Base-by-base conservation (phyloP, 2,888 invertebrate genomes). In the Agrochola circellaris region DNA sequence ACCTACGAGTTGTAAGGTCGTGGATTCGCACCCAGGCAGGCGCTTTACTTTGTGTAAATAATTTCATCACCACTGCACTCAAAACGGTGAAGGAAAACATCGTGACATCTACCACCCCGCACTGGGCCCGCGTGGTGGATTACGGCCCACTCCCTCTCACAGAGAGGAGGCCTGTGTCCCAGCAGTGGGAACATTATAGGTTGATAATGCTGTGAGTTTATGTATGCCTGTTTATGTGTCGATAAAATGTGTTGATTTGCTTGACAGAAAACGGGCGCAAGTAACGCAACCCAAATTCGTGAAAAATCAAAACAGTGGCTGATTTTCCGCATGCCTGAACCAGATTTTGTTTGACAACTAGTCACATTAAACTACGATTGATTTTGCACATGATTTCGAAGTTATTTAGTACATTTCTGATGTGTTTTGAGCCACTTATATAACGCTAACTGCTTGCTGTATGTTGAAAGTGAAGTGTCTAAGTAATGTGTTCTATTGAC, bases 401-500 rank as follows among this genome's bases (percentile, higher is more conserved):
- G 30, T 23, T 66, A 11, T 26, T 13, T 23, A 2, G 34, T 26
- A 38, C 15, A 60, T 38, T 66, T 66, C 1, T 9, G 38, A n/a
- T 13, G 45, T 65, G 42, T 58, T 64, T 78, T 66, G 15, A 30
- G 78, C 34, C 23, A 65, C 15, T 76, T 51, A 34, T 65, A 66
- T 65, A 58, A 65, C 34, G 45, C 34, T 78, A 65, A 75, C 45
- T 60, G 82, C n/a, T 51, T 34, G 38, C 30, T 56, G 26, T 70
- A 38, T 81, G 17, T 74, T 45, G 81, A 15, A 45, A 54, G 23
- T 66, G 66, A 83, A 54, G 38, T 65, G 26, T 1, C 34, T 30
- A 79, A 83, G 60, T 80, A 79, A 80, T 34, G 83, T 34, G 26
- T 15, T 65, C n/a, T 77, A 42, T 64, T 68, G 58, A 78, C 30